These are phyloP conservation scores for Brachionus paranguensis DNA, from an alignment of 1,140 invertebrate genomes.

Conservation along the genomic window DNA sequence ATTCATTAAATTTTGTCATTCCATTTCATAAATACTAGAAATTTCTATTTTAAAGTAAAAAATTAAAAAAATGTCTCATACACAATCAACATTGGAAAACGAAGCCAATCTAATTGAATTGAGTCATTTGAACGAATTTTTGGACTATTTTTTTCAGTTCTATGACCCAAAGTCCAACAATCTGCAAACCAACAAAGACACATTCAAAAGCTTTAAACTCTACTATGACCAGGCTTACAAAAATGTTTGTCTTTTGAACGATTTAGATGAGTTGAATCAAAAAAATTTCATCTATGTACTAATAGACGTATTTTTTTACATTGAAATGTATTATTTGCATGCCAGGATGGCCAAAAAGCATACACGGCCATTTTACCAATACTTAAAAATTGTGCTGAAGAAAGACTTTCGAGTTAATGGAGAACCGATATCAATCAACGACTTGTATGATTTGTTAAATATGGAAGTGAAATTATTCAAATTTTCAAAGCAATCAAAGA, in stretches of 20 bases:
- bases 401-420: not conserved
- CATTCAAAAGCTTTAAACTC: not conserved
- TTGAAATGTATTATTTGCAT: not conserved
- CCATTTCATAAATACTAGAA: not conserved
- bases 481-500: not conserved
- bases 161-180: not conserved
- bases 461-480: not conserved
- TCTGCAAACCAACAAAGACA: not conserved
- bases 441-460: not conserved
- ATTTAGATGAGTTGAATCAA: not conserved
- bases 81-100: not conserved
- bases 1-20: not conserved
- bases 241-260: not conserved
- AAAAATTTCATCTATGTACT: constrained; percentile 4
- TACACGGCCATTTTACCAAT: not conserved
- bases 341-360: not conserved
- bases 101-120: not conserved
- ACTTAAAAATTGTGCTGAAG: not conserved
- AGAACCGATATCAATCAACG: not conserved
- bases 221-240: not conserved
- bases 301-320: not conserved
- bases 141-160: not conserved
- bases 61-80: not conserved
- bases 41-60: not conserved
- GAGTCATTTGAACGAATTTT: constrained; percentile 1